Conservation (phyloP, 2,113 vertebrate species). For the Ranitomeya variabilis region DNA sequence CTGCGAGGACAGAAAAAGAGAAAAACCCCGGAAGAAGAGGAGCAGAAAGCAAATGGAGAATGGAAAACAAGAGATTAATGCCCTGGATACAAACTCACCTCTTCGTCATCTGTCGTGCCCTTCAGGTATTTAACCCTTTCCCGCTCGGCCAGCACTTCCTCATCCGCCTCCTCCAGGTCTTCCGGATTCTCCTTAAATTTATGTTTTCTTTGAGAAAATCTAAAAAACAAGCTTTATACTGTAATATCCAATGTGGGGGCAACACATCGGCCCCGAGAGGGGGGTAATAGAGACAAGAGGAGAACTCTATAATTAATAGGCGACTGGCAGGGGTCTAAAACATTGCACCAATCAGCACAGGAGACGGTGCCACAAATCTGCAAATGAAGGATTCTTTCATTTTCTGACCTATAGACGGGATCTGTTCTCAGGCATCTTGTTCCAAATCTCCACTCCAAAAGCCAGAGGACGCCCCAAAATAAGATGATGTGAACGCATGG, state of each 20-base stretch:
- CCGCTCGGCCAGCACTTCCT: slow-evolving; percentile 82
- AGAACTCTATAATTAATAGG: too few species aligned
- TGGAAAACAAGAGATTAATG: too few species aligned
- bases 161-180: slow-evolving; percentile 73
- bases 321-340: too few species aligned
- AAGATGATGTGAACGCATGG: slow-evolving; percentile 78
- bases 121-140: slow-evolving; percentile 67
- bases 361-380: too few species aligned
- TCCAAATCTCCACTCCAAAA: slow-evolving; percentile 75
- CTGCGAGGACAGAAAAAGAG: too few species aligned
- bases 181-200: slow-evolving; percentile 71
- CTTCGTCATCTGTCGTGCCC: slow-evolving; percentile 66
- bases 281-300: too few species aligned
- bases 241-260: too few species aligned
- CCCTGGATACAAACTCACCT: slow-evolving; percentile 60
- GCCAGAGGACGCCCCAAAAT: slow-evolving; percentile 76
- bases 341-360: too few species aligned
- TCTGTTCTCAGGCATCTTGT: slow-evolving; percentile 71
- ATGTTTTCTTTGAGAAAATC: slow-evolving; percentile 59
- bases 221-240: neutral
- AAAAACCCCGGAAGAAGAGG: too few species aligned
- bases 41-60: too few species aligned
- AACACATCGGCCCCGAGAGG: too few species aligned
- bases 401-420: slow-evolving; percentile 79
- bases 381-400: neutral